A percentile compares a stretch with the other conserved stretches of the same genome.
Conservation (phyloP, 2,888 invertebrate genomes). For the Hylaea fasciaria region DNA sequence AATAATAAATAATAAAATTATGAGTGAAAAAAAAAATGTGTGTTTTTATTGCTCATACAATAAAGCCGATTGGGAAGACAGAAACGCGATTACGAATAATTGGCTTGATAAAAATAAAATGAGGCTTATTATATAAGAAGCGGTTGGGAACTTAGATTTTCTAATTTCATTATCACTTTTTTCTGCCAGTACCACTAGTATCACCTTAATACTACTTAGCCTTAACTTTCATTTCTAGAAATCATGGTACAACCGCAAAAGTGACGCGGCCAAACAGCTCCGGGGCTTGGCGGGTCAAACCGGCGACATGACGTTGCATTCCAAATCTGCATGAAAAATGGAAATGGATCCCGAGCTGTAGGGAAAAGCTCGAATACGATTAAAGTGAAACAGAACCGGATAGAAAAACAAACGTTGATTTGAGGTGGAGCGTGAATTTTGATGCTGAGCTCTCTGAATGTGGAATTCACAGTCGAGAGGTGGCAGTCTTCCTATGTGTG, state of each 20-base stretch:
- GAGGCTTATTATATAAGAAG: too few relatives aligned
- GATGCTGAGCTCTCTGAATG: background rate
- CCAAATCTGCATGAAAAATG: slow-evolving; percentile 57
- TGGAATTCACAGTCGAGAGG: background rate
- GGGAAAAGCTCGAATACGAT: slow-evolving; percentile 51
- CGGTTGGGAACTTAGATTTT: too few relatives aligned
- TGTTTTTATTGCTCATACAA: too few relatives aligned
- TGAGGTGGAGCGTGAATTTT: slow-evolving; percentile 9
- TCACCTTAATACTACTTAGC: too few relatives aligned
- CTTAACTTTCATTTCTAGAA: slow-evolving; percentile 11
- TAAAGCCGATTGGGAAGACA: too few relatives aligned
- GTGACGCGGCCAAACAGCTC: slow-evolving; percentile 35
- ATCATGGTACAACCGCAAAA: slow-evolving; percentile 23
- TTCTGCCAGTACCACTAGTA: too few relatives aligned
- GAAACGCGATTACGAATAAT: too few relatives aligned
- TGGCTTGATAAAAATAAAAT: too few relatives aligned
- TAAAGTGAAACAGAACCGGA: slow-evolving; percentile 41
- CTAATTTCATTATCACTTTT: too few relatives aligned
- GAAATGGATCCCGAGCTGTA: slow-evolving; percentile 51
- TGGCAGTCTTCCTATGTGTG: too few relatives aligned
- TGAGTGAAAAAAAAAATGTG: too few relatives aligned
- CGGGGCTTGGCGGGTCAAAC: slow-evolving; percentile 36
- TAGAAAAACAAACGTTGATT: slow-evolving; percentile 35
- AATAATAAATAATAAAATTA: too few relatives aligned
- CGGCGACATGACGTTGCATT: slow-evolving; percentile 40